Conservation (phyloP, 2,113 vertebrate genomes). For the Myiagra hebetior region DNA sequence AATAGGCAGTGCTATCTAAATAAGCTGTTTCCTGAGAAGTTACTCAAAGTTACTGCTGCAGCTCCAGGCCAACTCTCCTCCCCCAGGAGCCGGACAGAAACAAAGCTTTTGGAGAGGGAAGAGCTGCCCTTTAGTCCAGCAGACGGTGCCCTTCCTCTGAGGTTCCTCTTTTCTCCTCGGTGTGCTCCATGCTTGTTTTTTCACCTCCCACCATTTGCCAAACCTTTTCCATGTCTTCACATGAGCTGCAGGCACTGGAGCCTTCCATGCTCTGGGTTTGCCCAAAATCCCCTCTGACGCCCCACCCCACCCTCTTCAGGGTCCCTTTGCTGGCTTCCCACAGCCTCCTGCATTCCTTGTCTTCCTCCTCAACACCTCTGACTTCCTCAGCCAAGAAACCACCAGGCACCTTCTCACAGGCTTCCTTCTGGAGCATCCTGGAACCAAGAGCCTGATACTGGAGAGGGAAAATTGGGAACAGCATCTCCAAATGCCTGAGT, state of each 20-base stretch:
- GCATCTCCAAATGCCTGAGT: not conserved
- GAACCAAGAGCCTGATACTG: not conserved
- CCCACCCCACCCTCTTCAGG: not conserved
- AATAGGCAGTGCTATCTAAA: slow-evolving; percentile 55
- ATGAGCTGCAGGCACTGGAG: fast-evolving
- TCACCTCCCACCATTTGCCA: not conserved
- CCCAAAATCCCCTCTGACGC: not conserved
- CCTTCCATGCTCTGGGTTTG: not conserved
- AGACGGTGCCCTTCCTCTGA: not conserved
- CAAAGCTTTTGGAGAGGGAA: not conserved
- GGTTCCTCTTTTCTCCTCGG: not conserved
- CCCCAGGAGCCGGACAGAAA: not conserved
- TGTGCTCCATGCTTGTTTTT: not conserved
- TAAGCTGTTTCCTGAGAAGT: slow-evolving; percentile 67
- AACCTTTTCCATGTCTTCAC: not conserved
- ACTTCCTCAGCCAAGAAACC: not conserved
- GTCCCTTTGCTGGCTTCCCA: not conserved
- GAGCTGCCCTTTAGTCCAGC: not conserved
- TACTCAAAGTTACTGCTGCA: slow-evolving; percentile 50
- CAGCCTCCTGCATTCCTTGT: not conserved
- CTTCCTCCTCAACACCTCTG: not conserved
- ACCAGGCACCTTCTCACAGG: not conserved
- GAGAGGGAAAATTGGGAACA: not conserved
- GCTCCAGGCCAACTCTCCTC: slow-evolving; percentile 42
- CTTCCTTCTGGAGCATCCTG: not conserved